Base-by-base conservation (phyloP, 2,888 invertebrate genomes). In the Lycocerus yunnanus region DNA sequence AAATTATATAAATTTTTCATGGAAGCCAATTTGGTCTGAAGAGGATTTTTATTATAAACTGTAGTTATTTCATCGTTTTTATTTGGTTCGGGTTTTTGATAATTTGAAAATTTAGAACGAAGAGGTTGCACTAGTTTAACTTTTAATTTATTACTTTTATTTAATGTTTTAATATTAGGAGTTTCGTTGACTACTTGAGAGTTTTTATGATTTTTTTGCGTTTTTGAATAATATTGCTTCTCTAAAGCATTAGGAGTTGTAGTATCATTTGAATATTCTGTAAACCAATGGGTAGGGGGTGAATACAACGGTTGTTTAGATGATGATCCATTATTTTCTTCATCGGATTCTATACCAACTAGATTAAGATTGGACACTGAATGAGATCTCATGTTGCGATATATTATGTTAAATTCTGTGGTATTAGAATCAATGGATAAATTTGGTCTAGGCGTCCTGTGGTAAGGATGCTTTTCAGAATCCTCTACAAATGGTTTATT, bases 371-470 rank as follows among this genome's bases (percentile, higher is more conserved):
- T 80, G 16, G 78, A 77, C 58, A 75, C 72, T 59, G 73, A 76
- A 72, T 76, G 78, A 43, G 80, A 69, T 43, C 75, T 71, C 58
- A 82, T 80, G 1, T 71, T 81, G 74, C 85, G 81, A 72, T 85
- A 83, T 27, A 85, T 81, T 14, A 83, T 81, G 69, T 84, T 83
- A 61, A 82, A 82, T 73, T 84, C 85, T 0, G 84, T 80, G 4
- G 83, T 82, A 59, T 84, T 89, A 0, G 90, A 90, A 43, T 89
- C 90, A 0, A 90, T 16, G 0, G 24, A 16, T n/a, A 93, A 89
- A 83, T 93, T 93, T 0, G 93, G 93, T 1, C 93, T 88, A 0
- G 93, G 93, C 0, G 93, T 93, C 72, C 93, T 88, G 67, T 90
- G 87, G 72, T 89, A 90, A 84, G 92, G 91, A 81, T 92, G 91